Evolutionary conservation across 2,113 vertebrate genomes (phyloP).

Genomic region (Neogobius melanostomus): DNA sequence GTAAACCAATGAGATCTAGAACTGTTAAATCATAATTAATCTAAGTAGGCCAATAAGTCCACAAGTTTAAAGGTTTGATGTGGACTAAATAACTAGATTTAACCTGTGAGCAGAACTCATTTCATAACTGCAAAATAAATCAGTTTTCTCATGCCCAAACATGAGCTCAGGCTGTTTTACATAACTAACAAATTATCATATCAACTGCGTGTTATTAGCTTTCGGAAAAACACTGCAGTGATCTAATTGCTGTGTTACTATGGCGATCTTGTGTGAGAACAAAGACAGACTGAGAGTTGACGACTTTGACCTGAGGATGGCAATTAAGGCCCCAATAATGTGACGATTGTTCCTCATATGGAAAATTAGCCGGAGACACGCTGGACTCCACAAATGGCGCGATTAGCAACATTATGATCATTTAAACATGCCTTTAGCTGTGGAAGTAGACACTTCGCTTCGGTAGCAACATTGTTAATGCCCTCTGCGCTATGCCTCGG

Average conservation of each 20-base stretch:
- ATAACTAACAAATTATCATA: not conserved
- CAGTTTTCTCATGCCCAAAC: no score
- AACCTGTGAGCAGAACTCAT: no score
- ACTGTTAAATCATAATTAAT: no score
- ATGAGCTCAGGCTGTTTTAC: not conserved
- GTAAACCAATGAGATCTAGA: no score
- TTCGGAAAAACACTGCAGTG: not conserved
- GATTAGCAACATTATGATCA: not conserved
- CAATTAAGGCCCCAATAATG: not conserved
- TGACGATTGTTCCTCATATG: slow-evolving; percentile 2
- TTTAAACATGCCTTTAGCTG: slow-evolving; percentile 21
- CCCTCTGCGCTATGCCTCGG: slow-evolving; percentile 24
- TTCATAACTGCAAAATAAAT: no score
- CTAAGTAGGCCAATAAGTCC: no score
- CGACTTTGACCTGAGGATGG: not conserved
- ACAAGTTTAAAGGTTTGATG: no score
- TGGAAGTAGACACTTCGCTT: slow-evolving; percentile 20
- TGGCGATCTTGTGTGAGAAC: not conserved
- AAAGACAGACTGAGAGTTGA: not conserved
- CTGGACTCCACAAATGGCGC: slow-evolving; percentile 8
- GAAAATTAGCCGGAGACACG: slow-evolving; percentile 19
- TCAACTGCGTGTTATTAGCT: not conserved
- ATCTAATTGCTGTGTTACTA: slow-evolving; percentile 3
- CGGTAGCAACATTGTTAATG: slow-evolving; percentile 27
- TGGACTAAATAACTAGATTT: no score